Conservation (phyloP, 1,140 invertebrate genomes). For the Cataglyphis hispanica region DNA sequence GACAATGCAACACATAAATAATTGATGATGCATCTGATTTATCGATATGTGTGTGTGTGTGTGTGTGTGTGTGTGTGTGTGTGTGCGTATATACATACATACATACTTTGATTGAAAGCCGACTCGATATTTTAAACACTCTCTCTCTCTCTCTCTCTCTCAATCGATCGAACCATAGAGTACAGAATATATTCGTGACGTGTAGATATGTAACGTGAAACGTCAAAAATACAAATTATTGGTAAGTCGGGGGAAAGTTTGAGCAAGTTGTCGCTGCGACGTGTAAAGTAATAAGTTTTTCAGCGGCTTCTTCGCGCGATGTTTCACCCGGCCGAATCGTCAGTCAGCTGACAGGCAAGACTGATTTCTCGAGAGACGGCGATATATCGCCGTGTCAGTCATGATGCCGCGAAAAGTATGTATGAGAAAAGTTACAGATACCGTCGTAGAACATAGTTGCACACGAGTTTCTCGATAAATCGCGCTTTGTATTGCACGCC, state of each 20-base stretch:
- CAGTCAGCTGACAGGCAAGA: slow-evolving; percentile 9
- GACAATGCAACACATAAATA: background rate
- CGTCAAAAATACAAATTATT: background rate
- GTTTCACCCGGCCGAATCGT: slow-evolving; percentile 25
- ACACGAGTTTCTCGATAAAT: slow-evolving; percentile 51
- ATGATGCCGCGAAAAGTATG: slow-evolving; percentile 4
- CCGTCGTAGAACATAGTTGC: background rate
- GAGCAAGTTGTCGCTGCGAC: background rate
- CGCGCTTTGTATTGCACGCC: slow-evolving; percentile 8
- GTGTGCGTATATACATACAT: too few species aligned
- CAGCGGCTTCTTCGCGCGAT: background rate
- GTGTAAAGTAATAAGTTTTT: background rate
- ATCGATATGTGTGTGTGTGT: too few species aligned
- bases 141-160: background rate
- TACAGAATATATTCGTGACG: background rate
- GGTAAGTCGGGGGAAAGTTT: background rate
- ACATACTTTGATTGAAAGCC: background rate
- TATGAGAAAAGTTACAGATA: slow-evolving; percentile 60
- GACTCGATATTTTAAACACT: background rate
- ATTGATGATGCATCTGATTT: background rate
- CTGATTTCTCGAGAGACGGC: background rate
- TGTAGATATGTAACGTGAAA: background rate
- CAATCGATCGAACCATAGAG: background rate
- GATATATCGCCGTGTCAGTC: slow-evolving; percentile 49
- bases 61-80: too few species aligned